Conservation (phyloP, 2,888 invertebrate genomes). For the Chalcis sispes region DNA sequence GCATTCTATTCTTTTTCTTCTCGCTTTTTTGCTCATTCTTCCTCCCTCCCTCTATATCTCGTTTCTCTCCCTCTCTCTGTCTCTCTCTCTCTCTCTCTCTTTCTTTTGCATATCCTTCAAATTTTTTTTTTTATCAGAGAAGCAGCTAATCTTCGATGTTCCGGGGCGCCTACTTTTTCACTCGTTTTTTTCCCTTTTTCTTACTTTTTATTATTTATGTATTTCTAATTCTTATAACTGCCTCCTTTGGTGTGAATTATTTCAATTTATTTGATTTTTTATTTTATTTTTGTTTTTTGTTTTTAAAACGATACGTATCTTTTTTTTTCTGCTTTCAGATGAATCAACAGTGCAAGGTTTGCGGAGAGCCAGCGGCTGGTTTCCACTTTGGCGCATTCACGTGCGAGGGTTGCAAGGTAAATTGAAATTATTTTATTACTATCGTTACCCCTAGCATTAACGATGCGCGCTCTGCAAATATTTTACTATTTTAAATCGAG, state of each 20-base stretch:
- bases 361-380: constrained; percentile 74
- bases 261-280: background rate
- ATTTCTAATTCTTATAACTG: background rate
- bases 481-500: background rate
- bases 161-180: constrained; percentile 18
- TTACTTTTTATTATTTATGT: background rate
- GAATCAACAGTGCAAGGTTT: constrained; percentile 75
- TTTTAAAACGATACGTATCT: too few relatives aligned
- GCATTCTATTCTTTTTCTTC: background rate
- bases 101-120: background rate
- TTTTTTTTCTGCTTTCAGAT: constrained; percentile 64
- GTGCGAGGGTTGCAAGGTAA: constrained; percentile 75
- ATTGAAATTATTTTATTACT: constrained; percentile 20
- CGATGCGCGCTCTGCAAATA: background rate
- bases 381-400: constrained; percentile 75
- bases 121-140: constrained; percentile 11
- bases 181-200: background rate
- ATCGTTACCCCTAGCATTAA: background rate
- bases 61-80: background rate
- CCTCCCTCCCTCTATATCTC: background rate
- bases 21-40: too few relatives aligned
- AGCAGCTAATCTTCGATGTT: constrained; percentile 19
- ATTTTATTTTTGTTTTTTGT: background rate
- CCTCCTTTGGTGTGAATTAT: constrained; percentile 18
- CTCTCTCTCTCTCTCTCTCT: background rate